These are phyloP conservation scores for Montifringilla adamsi DNA, from an alignment of 2,113 vertebrate species.

Conservation along the genomic window DNA sequence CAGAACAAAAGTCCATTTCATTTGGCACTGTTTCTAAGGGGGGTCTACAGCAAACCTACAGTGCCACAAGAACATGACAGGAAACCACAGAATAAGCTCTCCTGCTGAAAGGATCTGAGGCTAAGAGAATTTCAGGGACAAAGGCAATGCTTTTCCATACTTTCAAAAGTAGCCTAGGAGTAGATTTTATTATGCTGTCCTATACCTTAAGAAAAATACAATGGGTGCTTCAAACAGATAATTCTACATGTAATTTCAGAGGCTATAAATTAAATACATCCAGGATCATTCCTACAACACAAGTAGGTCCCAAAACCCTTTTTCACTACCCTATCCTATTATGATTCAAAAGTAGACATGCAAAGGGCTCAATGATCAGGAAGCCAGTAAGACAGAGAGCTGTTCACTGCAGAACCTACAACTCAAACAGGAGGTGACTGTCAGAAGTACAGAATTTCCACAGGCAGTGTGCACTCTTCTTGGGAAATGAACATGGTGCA, in stretches of 20 bases:
- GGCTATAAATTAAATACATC: background rate
- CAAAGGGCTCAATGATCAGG: background rate
- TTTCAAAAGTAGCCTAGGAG: background rate
- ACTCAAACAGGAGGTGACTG: background rate
- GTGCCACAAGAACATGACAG: background rate
- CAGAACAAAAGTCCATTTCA: background rate
- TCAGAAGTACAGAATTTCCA: background rate
- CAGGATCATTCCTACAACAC: background rate
- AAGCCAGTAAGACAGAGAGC: background rate
- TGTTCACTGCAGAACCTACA: background rate
- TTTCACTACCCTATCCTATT: background rate
- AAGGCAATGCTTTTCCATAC: background rate
- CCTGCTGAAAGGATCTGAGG: background rate
- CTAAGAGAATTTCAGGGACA: background rate
- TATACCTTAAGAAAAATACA: background rate
- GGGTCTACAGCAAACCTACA: background rate
- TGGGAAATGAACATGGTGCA: background rate
- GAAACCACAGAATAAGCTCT: background rate
- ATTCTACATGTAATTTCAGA: background rate
- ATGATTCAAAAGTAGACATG: background rate
- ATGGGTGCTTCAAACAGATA: background rate
- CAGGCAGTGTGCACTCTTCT: rapidly evolving
- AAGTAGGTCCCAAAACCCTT: background rate
- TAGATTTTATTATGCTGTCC: background rate
- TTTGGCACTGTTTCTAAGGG: background rate